Evolutionary conservation across 2,113 vertebrate genomes (phyloP), one percentile per base, ranked within the genome.

Genomic region (Copsychus sechellarum): DNA sequence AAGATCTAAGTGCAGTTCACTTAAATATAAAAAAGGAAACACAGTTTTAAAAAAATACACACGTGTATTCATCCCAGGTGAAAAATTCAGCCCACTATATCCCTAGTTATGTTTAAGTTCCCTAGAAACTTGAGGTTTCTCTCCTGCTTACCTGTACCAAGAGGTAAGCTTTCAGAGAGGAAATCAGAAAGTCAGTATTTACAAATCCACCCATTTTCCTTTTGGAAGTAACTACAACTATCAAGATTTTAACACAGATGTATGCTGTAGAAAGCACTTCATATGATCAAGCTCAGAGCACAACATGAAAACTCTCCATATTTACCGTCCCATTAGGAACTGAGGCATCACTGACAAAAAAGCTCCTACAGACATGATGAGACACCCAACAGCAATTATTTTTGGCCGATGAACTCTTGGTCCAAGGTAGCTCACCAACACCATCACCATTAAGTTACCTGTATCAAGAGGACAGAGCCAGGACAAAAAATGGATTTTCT

Each of bases 271-370:
- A 69, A 89, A 77, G 4, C 26, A 54, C 10, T 50, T 80, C 12
- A 28, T 31, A 29, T 9, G 15, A 48, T n/a, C 31, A 73, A 60
- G 14, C 66, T 70, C 21, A 66, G 18, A 10, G 28, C 14, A 56
- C 5, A 70, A 26, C 1, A 12, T 38, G 56, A 90, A 79, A 92
- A 81, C 4, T 31, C 57, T 76, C 45, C 43, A 84, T 94, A 97
- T 96, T 97, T 96, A 98, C 97, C 89, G 95, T 86, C 96, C 97
- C 97, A 97, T 97, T 64, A 97, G 87, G 90, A 98, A 98, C 45
- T 98, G 97, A 70, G 97, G 95, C 64, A 97, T 57, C 76, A 93
- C 93, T 61, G 96, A 96, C 73, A 97, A 36, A 90, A 97, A 97
- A 10, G 93, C 64, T 84, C 97, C 97, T 9, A 92, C 24, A 4